A percentile compares a stretch with the other conserved stretches of the same genome.
Conservation (phyloP, 2,888 invertebrate species). For the Gastracanthus pulcherrimus region DNA sequence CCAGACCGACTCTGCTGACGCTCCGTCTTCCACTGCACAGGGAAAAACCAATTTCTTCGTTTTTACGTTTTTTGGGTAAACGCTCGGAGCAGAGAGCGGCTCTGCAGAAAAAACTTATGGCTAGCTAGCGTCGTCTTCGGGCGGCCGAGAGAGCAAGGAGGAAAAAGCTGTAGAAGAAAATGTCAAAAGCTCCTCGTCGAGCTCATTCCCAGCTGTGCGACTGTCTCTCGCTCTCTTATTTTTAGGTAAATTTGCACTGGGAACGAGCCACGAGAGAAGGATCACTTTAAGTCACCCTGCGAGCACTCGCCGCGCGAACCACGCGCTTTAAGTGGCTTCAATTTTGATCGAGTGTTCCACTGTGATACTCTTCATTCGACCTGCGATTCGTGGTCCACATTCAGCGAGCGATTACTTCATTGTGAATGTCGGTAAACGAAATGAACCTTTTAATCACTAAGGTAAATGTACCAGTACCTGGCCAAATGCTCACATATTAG, state of each 20-base stretch:
- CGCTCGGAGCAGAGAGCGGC: neutral
- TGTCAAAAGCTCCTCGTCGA: constrained; percentile 20
- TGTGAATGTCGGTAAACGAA: too few relatives aligned
- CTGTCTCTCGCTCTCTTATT: too few relatives aligned
- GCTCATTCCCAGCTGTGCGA: too few relatives aligned
- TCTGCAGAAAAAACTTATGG: constrained; percentile 30
- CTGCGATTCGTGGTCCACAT: too few relatives aligned
- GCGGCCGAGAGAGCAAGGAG: neutral
- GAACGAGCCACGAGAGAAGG: constrained; percentile 9
- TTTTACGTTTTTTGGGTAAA: constrained; percentile 24
- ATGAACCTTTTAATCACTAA: too few relatives aligned
- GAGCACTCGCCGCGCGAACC: neutral
- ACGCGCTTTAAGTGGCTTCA: neutral
- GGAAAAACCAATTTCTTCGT: constrained; percentile 20
- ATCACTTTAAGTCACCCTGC: neutral
- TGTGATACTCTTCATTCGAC: neutral
- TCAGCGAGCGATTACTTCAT: too few relatives aligned
- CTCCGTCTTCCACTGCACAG: neutral
- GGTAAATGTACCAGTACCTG: too few relatives aligned
- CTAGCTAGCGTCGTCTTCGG: too few relatives aligned
- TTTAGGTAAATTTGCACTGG: constrained; percentile 27
- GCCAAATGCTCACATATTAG: too few relatives aligned
- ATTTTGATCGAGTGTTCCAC: neutral
- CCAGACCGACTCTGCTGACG: constrained; percentile 22
- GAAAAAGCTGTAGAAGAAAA: neutral